Evolutionary conservation across 2,113 vertebrate genomes (phyloP).

Genomic region (Tragulus kanchil): DNA sequence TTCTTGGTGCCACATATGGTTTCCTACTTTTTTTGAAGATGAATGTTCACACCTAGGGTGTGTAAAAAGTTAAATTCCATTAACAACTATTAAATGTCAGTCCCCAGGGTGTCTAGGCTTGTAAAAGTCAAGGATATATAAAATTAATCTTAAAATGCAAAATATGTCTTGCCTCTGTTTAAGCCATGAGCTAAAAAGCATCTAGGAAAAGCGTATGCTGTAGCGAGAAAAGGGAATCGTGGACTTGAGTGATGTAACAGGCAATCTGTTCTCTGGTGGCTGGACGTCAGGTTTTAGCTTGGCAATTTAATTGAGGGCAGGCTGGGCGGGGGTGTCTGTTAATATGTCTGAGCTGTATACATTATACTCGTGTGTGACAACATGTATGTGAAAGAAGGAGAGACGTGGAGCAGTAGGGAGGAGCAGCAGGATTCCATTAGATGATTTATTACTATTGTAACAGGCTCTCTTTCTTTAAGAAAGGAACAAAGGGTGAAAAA

Average conservation of each 20-base stretch:
- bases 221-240: neutral
- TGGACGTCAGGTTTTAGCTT: neutral
- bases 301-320: constrained; percentile 66
- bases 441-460: constrained; percentile 56
- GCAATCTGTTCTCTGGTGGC: constrained; percentile 14
- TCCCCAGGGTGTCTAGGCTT: constrained; percentile 59
- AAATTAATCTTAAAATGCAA: constrained; percentile 70
- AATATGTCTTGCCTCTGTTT: constrained; percentile 50
- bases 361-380: constrained; percentile 64
- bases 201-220: neutral
- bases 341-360: constrained; percentile 39
- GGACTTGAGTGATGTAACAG: constrained; percentile 24
- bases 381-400: constrained; percentile 17
- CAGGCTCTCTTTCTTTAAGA: constrained; percentile 49
- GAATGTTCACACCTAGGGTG: constrained; percentile 23
- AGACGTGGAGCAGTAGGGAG: constrained; percentile 57
- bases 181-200: constrained; percentile 56
- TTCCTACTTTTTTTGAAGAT: constrained; percentile 60
- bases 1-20: constrained; percentile 14
- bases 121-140: constrained; percentile 69
- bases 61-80: constrained; percentile 74
- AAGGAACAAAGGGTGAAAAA: constrained; percentile 45
- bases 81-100: constrained; percentile 71
- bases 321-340: constrained; percentile 26
- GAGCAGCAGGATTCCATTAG: constrained; percentile 51